Base-by-base conservation (phyloP, 2,113 vertebrate genomes). In the Saimiri boliviensis region DNA sequence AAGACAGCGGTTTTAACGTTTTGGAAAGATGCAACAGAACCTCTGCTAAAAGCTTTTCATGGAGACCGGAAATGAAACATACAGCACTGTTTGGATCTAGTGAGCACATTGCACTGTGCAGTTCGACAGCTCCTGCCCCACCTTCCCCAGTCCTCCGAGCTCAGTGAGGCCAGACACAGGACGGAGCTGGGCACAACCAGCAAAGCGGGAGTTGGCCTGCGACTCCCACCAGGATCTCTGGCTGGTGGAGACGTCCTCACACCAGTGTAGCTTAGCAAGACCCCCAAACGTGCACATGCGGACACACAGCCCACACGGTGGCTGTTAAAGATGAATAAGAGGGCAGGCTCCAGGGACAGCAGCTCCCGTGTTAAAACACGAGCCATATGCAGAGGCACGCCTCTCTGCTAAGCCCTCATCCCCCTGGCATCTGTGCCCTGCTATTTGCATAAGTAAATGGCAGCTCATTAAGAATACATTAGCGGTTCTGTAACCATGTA, bases 381-480 rank as follows among this genome's bases (percentile, higher is more conserved):
- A 20, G 27, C 11, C 0, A 19, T n/a, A 37, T 37, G 73, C 86
- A 93, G 93, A 89, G 80, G 56, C 91, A 77, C 0, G 16, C n/a
- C 19, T 71, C 89, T 83, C 92, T 7, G 45, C 83, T 37, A 20
- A 83, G 20, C 79, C 86, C 89, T 68, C 35, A 25, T 71, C 47
- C 93, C 79, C 86, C 89, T 88, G 95, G 95, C 93, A 93, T 86
- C 89, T 83, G 77, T 16, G 87, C 89, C 94, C 89, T 74, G 56
- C 54, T 56, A 95, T 97, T 90, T 96, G 96, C 97, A 97, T 97
- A 96, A 97, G 93, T 97, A 97, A 98, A 94, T 92, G 89, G 94
- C 81, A 96, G 93, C 89, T 98, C 94, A 95, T 98, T 97, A 97
- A 86, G 94, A 95, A 92, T 83, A 90, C 94, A 96, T 97, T 97